Conservation (phyloP, 2,797 vertebrate species). For the Bryconaethiops microstoma region DNA sequence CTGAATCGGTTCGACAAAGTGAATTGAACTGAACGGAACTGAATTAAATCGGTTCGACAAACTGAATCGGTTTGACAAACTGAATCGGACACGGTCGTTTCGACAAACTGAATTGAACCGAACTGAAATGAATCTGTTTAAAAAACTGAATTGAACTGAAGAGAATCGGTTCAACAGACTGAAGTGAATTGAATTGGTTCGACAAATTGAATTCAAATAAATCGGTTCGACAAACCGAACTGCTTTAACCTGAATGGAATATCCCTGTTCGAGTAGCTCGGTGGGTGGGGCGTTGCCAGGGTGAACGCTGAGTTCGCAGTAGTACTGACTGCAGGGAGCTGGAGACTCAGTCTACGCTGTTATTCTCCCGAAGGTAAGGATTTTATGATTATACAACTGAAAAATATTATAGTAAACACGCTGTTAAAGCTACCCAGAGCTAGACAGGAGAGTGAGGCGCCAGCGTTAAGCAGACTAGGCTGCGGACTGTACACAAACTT, state of each 20-base stretch:
- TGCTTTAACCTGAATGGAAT: neutral
- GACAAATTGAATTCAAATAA: neutral
- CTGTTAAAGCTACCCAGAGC: neutral
- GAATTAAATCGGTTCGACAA: too few relatives aligned
- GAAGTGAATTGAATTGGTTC: neutral
- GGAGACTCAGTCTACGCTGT: conserved; percentile 12
- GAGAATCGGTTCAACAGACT: neutral
- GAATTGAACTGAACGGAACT: too few relatives aligned
- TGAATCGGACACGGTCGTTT: neutral
- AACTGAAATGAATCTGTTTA: neutral
- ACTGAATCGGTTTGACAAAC: too few relatives aligned
- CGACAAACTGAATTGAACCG: neutral
- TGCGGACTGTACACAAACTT: conserved; percentile 1
- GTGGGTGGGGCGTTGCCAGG: conserved; percentile 44
- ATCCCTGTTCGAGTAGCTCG: neutral
- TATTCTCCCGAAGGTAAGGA: conserved; percentile 30
- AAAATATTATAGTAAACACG: neutral
- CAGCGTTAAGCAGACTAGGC: neutral
- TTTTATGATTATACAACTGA: neutral
- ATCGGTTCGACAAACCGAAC: neutral
- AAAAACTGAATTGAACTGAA: neutral
- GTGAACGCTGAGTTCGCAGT: conserved; percentile 4
- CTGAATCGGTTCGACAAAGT: too few relatives aligned
- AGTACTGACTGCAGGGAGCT: neutral
- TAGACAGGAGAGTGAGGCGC: neutral